Evolutionary conservation across 92 coral and sea anemone species (phyloP).

Genomic region (Epizoanthus rinbou): DNA sequence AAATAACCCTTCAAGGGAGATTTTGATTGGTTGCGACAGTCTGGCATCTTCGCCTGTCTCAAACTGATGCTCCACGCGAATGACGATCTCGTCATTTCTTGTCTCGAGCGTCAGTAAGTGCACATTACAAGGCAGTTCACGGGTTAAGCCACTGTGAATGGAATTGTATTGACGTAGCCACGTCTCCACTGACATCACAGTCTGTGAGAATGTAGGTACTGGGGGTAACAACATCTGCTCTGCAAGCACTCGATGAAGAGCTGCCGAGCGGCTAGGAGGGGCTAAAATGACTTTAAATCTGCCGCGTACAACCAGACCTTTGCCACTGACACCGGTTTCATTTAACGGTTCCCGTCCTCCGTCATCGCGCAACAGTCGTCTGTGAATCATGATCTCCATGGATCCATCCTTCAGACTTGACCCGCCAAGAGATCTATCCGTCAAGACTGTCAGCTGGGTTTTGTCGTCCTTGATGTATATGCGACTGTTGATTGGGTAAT

Average conservation of each 20-base stretch:
- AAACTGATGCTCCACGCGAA: slow-evolving; percentile 96
- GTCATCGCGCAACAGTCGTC: slow-evolving; percentile 88
- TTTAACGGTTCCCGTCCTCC: slow-evolving; percentile 90
- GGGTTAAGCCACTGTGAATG: slow-evolving; percentile 77
- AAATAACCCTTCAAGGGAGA: slow-evolving; percentile 80
- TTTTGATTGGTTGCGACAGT: slow-evolving; percentile 84
- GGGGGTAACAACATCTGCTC: slow-evolving; percentile 87
- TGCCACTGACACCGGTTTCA: slow-evolving; percentile 82
- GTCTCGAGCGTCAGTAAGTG: slow-evolving; percentile 94
- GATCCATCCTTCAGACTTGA: slow-evolving; percentile 94
- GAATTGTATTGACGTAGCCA: slow-evolving; percentile 77
- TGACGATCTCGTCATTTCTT: slow-evolving; percentile 60
- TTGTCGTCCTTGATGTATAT: slow-evolving; percentile 74
- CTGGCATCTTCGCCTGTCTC: slow-evolving; percentile 87
- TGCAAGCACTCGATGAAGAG: slow-evolving; percentile 82
- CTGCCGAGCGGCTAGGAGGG: slow-evolving; percentile 79
- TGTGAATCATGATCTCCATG: slow-evolving; percentile 90
- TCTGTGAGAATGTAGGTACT: slow-evolving; percentile 67
- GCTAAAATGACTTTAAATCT: slow-evolving; percentile 73
- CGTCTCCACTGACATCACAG: slow-evolving; percentile 54
- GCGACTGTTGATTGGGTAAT: slow-evolving; percentile 96
- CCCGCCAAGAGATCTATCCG: slow-evolving; percentile 97
- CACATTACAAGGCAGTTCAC: slow-evolving; percentile 87
- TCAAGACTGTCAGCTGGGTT: slow-evolving; percentile 86
- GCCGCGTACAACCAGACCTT: slow-evolving; percentile 93